Evolutionary conservation across 1,140 invertebrate genomes (phyloP), one percentile per base, ranked within the genome.

Genomic region (Drosophila orosa): DNA sequence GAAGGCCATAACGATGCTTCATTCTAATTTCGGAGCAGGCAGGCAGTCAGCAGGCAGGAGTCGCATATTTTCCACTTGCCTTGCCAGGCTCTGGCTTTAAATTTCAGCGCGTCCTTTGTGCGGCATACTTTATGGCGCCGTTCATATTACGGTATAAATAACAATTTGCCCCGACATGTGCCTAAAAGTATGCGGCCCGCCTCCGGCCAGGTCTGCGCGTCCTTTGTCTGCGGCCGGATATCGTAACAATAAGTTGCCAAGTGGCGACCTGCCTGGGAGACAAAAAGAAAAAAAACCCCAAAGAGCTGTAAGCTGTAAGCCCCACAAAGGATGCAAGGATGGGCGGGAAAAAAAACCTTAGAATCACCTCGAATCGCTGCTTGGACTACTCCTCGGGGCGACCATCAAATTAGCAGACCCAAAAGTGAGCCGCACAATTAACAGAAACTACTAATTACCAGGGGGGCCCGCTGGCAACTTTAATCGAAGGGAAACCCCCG

Each of bases 121-220:
- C 54, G 42, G 40, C 52, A 67, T 78, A 74, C 77, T 85, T 85
- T 85, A 85, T 85, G 77, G 63, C 74, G 60, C 68, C 63, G 76
- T 80, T 84, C 80, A 84, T 85, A 85, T 80, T 85, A 85, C 81
- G 55, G 65, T 78, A 85, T 85, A 85, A 85, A 85, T 85, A 80
- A 85, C 81, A 85, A 85, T 85, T 85, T 85, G 62, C 78, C 73
- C 72, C 74, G 81, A 78, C 81, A 69, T 85, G 78, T 76, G 81
- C 81, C 81, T 66, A 80, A 85, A 85, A 85, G 78, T 85, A 67
- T 85, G 77, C 68, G 71, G 56, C 60, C 39, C 37, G 59, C 55
- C 37, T 22, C 25, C 25, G 27, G n/a, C 31, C 50, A 54, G 50
- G 66, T 48, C 19, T 52, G 19, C 45, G 19, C 45, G 63, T 40